Evolutionary conservation across 1,140 invertebrate species (phyloP), one percentile per base, ranked within the genome.

Genomic region (Hycleus cichorii): DNA sequence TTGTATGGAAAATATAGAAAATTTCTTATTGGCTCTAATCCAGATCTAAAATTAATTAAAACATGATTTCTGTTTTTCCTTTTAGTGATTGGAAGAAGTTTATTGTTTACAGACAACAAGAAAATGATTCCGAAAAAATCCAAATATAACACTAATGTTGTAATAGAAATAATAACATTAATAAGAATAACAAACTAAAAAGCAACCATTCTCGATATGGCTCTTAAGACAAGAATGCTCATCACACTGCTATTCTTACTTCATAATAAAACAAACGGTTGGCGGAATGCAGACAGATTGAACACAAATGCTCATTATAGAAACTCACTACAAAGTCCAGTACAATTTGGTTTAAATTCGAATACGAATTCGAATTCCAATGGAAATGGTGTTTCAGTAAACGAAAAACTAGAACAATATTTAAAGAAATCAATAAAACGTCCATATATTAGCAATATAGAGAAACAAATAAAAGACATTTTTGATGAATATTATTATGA

Each of bases 361-460:
- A 32, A 32, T 7, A 7, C 4, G 7, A 18, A 18, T 18, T 18
- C 18, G 7, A 32, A 32, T 32, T 5, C 32, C 1, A 32, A 32
- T 7, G 32, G 2, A 32, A 18, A 18, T 18, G 32, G 32, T 7
- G 7, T 32, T 32, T 7, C 4, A 4, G 32, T 32, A 4, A 32
- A 32, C 7, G 32, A 32, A 32, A 18, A 18, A 18, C 18, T 18
- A 18, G 18, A 18, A 18, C 18, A 18, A 18, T 4, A 32, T 32
- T 32, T 42, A 11, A 42, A 42, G 40, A 55, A 55, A 55, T 47
- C 52, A 55, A 55, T 32, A 39, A 62, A 60, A 59, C 62, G 61
- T 65, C 61, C 64, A 65, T 40, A 59, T 48, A 58, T 65, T 63
- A 65, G 61, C 64, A 65, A 65, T 65, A 63, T 62, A 55, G 51